Base-by-base conservation (phyloP, 2,797 vertebrate species). In the Lacerta viridis region DNA sequence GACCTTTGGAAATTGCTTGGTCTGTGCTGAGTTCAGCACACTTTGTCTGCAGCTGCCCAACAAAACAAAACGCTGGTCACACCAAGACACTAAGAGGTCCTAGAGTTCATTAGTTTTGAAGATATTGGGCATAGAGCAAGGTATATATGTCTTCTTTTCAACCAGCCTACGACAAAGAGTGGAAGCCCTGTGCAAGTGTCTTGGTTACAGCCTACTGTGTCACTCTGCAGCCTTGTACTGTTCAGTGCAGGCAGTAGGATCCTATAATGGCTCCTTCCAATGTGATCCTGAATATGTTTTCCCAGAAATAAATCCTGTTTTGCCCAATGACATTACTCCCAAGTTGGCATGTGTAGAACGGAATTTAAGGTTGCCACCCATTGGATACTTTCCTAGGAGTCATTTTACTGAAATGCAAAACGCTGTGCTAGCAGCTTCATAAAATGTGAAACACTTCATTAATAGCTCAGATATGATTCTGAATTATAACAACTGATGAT, bases 41-140 rank as follows among this genome's bases (percentile, higher is more conserved):
- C 46, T 68, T 87, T 76, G 71, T 66, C 64, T 36, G 29, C 13
- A 8, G 11, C 33, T 82, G 71, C 41, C 72, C 20, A 39, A 2
- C 7, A 36, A 64, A 66, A 87, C 39, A 78, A 27, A 55, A 55
- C 50, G 4, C 50, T 3, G 25, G 17, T 27, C 20, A 27, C 46
- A 64, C 64, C 18, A 29, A 9, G 50, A 27, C 0, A 0, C 29
- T 46, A 68, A 80, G 64, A 18, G 0, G 0, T 41, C 81, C 71
- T 76, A 13, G 64, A 71, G 29, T 74, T 93, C 80, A 11, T 50
- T 82, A 78, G 69, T 61, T 46, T 83, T 87, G 76, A 64, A 8
- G 74, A 17, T 50, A 20, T 7, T 41, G 39, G 11, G 1, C 20
- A 3, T 5, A 2, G 76, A 20, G 36, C 13, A 84, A 89, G 64